Percentiles rank a stretch among this genome's conserved stretches.
These are phyloP conservation scores for Leptopilina boulardi DNA, from an alignment of 1,140 invertebrate genomes.

Conservation along the genomic window DNA sequence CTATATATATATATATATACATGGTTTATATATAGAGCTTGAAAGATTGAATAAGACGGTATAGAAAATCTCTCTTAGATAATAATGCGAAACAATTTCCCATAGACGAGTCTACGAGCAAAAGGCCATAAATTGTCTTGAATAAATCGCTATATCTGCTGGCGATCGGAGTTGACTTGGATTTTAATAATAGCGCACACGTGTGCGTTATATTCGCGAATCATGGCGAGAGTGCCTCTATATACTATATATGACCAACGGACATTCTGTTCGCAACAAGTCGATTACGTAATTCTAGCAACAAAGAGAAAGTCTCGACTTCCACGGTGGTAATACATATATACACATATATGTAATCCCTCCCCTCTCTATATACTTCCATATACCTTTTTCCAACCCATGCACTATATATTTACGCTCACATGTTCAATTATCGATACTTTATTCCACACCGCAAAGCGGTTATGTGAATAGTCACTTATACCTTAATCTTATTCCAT, in stretches of 20 bases:
- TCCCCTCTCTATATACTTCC: no score
- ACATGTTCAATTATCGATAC: background rate
- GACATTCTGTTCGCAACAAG: slow-evolving; percentile 9
- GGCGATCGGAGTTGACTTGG: slow-evolving; percentile 16
- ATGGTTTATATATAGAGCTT: background rate
- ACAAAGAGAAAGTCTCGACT: slow-evolving; percentile 22
- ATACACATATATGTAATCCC: background rate
- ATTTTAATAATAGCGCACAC: slow-evolving; percentile 17
- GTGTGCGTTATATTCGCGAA: slow-evolving; percentile 15
- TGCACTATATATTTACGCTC: slow-evolving; percentile 5
- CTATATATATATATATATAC: no score
- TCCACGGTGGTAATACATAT: background rate
- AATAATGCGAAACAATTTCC: slow-evolving; percentile 19
- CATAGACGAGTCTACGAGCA: slow-evolving; percentile 16
- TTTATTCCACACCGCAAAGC: background rate
- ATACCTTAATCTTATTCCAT: slow-evolving; percentile 8
- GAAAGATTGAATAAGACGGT: background rate
- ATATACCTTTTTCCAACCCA: no score
- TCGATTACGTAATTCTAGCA: slow-evolving; percentile 19
- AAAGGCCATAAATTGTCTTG: slow-evolving; percentile 22
- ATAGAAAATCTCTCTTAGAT: slow-evolving; percentile 10
- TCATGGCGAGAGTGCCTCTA: slow-evolving; percentile 4
- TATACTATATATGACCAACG: slow-evolving; percentile 7
- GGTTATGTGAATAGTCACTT: slow-evolving; percentile 9
- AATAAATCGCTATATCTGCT: slow-evolving; percentile 18